Percentiles rank a stretch among this genome's conserved stretches.
Conservation (phyloP, 1,140 invertebrate genomes). For the Leptopilina boulardi region DNA sequence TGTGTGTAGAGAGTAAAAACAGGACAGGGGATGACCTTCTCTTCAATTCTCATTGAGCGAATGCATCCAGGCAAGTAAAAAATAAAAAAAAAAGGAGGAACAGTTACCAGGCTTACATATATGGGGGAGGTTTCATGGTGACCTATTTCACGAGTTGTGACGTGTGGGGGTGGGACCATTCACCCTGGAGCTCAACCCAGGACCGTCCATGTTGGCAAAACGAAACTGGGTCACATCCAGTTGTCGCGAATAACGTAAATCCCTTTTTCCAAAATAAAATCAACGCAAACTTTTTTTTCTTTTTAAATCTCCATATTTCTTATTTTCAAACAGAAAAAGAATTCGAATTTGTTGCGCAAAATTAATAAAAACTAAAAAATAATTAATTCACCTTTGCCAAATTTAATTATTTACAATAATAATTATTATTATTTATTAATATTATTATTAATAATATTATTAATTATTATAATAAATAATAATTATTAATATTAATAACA, state of each 20-base stretch:
- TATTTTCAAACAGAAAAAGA: too few relatives aligned
- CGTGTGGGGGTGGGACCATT: conserved; percentile 64
- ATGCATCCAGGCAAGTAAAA: conserved; percentile 31
- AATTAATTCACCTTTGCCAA: too few relatives aligned
- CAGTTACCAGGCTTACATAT: conserved; percentile 37
- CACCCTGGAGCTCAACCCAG: conserved; percentile 58
- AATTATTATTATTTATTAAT: too few relatives aligned
- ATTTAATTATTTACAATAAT: too few relatives aligned
- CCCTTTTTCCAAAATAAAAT: conserved; percentile 4
- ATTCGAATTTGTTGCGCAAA: conserved; percentile 20
- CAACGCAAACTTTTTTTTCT: not conserved
- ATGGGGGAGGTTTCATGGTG: conserved; percentile 40
- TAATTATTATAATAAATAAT: too few relatives aligned
- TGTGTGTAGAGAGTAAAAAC: not conserved
- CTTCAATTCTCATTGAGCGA: conserved; percentile 51
- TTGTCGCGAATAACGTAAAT: conserved; percentile 47
- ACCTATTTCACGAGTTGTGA: conserved; percentile 60
- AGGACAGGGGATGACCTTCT: conserved; percentile 41
- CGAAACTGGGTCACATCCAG: conserved; percentile 61
- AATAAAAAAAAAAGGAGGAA: too few relatives aligned
- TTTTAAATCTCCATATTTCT: not conserved
- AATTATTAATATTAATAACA: too few relatives aligned
- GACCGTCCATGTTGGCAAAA: conserved; percentile 30
- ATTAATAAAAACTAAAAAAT: too few relatives aligned
- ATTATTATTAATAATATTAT: too few relatives aligned